Evolutionary conservation across 2,888 invertebrate genomes (phyloP), one percentile per base, ranked within the genome.

Genomic region (Cataglyphis albicans): DNA sequence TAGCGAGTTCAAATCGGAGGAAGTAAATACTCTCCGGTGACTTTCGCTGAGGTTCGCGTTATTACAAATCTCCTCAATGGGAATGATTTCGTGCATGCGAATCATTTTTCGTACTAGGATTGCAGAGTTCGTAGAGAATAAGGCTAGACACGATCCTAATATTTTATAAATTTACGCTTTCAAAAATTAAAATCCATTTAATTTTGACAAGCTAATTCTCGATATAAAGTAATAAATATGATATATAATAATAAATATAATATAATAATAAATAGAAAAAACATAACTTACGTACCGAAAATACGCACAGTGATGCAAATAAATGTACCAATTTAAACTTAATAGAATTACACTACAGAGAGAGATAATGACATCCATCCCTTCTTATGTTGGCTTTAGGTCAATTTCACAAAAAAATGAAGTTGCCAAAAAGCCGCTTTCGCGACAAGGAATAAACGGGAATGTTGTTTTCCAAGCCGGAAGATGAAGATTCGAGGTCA

Each of bases 401-500:
- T 32, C 41, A 25, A 65, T 65, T 25, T 32, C 61, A n/a, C 55
- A 72, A 29, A 68, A 41, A 70, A 70, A 76, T n/a, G 9, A 55
- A 38, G 15, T 7, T 55, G 70, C 25, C n/a, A 25, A 55, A 76
- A 76, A 76, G 55, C 38, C 29, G 55, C 25, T 76, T 67, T 15
- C 59, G 41, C 38, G 57, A 78, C 21, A 12, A 44, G 25, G 29
- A 32, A 3, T 18, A 32, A 57, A 32, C 10, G 7, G 21, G 21
- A 25, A 21, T 10, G 55, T 21, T 10, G 55, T 21, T 75, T 35
- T 38, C 32, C 35, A 63, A 70, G 41, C 41, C 4, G 44, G 44
- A 73, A 59, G 57, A 63, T 68, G 75, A 81, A 78, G 41, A 89
- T 92, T 91, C 84, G 88, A 91, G 91, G 92, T 91, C 84, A 91